These are phyloP conservation scores for Lacanobia oleracea DNA, from an alignment of 2,888 invertebrate genomes.

Conservation along the genomic window DNA sequence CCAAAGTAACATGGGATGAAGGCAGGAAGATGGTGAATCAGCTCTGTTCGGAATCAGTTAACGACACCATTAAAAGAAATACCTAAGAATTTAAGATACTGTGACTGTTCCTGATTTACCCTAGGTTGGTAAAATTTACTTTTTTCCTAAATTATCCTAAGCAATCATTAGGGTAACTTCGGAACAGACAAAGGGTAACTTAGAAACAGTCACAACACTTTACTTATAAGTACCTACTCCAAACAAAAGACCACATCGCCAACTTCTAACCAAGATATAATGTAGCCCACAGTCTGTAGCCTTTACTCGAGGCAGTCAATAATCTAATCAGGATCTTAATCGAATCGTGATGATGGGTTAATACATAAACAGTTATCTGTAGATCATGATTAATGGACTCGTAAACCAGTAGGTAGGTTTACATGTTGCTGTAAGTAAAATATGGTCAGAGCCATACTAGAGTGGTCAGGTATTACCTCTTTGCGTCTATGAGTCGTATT, in stretches of 20 bases:
- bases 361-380: constrained; percentile 42
- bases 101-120: too few species aligned
- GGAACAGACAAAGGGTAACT: too few species aligned
- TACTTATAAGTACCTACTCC: neutral
- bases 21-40: too few species aligned
- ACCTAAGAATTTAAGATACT: neutral
- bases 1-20: too few species aligned
- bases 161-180: too few species aligned
- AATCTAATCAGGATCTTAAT: constrained; percentile 44
- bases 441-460: neutral
- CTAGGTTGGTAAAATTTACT: too few species aligned
- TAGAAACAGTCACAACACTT: too few species aligned
- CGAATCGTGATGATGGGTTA: constrained; percentile 41
- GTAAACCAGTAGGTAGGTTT: constrained; percentile 33
- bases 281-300: neutral
- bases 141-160: too few species aligned
- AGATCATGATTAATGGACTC: constrained; percentile 28
- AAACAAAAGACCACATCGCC: constrained; percentile 2
- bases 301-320: neutral
- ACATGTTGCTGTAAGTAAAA: neutral
- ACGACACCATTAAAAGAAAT: neutral
- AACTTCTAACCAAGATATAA: neutral
- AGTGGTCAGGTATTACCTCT: too few species aligned
- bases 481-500: neutral
- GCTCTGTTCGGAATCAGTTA: too few species aligned